A percentile compares a stretch with the other conserved stretches of the same genome.
phyloP scores from a whole-genome alignment of 2,888 invertebrate genomes.

The Diarsia rubi region DNA sequence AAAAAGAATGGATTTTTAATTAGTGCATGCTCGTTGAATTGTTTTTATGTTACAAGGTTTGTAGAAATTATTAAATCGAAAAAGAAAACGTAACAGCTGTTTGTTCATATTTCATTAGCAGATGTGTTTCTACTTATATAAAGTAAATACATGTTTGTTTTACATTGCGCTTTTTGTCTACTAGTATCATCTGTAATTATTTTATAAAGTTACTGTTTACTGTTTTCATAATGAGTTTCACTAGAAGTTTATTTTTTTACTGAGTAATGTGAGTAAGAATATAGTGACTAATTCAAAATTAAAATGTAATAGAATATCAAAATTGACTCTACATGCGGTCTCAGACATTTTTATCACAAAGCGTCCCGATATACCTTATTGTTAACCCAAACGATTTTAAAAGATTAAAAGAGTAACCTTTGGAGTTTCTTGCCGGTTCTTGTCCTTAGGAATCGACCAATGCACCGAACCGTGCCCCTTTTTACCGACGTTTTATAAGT shows the following conservation, averaged over 20 bases:
- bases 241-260: background rate
- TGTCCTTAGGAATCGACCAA: no score
- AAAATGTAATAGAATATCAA: background rate
- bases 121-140: background rate
- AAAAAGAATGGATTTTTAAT: background rate
- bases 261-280: background rate
- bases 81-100: background rate
- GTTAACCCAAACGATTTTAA: no score
- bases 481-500: no score
- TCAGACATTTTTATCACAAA: background rate
- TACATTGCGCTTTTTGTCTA: background rate
- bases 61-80: background rate
- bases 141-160: background rate
- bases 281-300: no score
- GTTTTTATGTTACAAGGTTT: background rate
- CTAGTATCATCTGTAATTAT: background rate
- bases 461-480: no score
- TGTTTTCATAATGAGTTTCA: background rate
- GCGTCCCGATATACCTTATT: background rate
- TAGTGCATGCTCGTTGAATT: background rate
- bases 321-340: background rate
- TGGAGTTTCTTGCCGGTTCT: no score
- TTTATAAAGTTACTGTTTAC: background rate
- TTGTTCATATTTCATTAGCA: background rate
- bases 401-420: no score